These are phyloP conservation scores for Drosophila rhopaloa DNA, from an alignment of 1,140 invertebrate genomes.

Conservation along the genomic window DNA sequence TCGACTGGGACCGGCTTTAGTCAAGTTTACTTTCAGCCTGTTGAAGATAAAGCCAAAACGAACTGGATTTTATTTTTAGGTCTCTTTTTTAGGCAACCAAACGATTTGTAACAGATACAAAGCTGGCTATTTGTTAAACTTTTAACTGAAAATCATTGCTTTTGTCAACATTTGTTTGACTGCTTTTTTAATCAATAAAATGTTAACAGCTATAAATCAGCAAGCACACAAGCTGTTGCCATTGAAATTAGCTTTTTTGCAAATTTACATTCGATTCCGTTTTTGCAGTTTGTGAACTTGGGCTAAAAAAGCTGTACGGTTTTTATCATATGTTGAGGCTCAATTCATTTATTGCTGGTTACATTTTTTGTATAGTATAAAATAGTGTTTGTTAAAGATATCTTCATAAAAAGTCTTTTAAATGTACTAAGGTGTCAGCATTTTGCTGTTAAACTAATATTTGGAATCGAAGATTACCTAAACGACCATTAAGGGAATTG, in stretches of 20 bases:
- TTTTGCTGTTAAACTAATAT: too few relatives aligned
- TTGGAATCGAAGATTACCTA: too few relatives aligned
- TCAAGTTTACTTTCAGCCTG: slow-evolving; percentile 17
- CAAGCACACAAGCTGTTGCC: slow-evolving; percentile 16
- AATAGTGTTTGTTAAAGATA: background rate
- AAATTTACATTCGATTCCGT: background rate
- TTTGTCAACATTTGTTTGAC: slow-evolving; percentile 22
- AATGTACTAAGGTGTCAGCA: background rate
- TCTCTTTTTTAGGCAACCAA: slow-evolving; percentile 2
- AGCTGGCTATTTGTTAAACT: background rate
- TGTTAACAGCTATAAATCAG: slow-evolving; percentile 44
- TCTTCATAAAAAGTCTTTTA: background rate
- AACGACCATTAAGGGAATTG: too few relatives aligned
- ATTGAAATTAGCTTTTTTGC: slow-evolving; percentile 20
- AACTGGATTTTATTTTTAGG: background rate
- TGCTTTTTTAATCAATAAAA: slow-evolving; percentile 42
- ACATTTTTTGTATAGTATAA: background rate
- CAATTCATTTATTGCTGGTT: background rate
- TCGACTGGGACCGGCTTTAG: slow-evolving; percentile 9
- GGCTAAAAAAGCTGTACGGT: slow-evolving; percentile 7
- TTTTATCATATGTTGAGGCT: slow-evolving; percentile 14
- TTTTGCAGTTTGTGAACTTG: slow-evolving; percentile 3
- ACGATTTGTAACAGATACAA: background rate
- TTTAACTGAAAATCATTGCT: slow-evolving; percentile 28
- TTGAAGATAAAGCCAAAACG: background rate